Evolutionary conservation across 2,888 invertebrate genomes (phyloP).

Genomic region (Volucella bombylans): DNA sequence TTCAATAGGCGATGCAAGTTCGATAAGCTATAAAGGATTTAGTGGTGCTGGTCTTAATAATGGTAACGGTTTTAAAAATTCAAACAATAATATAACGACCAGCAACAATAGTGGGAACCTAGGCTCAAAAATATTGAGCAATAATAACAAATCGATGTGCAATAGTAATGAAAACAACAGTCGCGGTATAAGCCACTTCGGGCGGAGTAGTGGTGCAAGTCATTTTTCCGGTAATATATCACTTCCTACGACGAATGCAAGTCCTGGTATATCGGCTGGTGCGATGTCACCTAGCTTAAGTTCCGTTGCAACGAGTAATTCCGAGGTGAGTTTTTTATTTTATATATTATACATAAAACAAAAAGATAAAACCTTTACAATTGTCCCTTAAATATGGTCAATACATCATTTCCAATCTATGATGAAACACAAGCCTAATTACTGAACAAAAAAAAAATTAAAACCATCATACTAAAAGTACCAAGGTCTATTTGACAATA

Average conservation of each 20-base stretch:
- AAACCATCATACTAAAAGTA: background rate
- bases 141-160: slow-evolving; percentile 49
- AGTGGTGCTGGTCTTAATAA: slow-evolving; percentile 47
- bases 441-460: no score
- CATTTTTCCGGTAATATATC: slow-evolving; percentile 83
- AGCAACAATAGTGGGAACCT: slow-evolving; percentile 57
- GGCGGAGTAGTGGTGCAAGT: slow-evolving; percentile 77
- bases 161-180: slow-evolving; percentile 45
- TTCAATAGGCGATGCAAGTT: slow-evolving; percentile 64
- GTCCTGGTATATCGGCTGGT: slow-evolving; percentile 83
- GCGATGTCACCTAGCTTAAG: slow-evolving; percentile 88
- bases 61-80: slow-evolving; percentile 53
- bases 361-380: background rate
- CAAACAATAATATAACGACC: slow-evolving; percentile 26
- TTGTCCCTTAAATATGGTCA: background rate
- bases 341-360: background rate
- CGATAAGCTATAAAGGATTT: slow-evolving; percentile 70
- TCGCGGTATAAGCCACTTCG: slow-evolving; percentile 77
- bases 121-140: slow-evolving; percentile 30
- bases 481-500: background rate
- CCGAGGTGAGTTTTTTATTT: slow-evolving; percentile 85
- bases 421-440: no score
- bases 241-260: slow-evolving; percentile 76
- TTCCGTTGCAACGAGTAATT: slow-evolving; percentile 90
- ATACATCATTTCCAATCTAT: no score